Conservation (phyloP, 2,888 invertebrate species). For the Eucriotettix oculatus region DNA sequence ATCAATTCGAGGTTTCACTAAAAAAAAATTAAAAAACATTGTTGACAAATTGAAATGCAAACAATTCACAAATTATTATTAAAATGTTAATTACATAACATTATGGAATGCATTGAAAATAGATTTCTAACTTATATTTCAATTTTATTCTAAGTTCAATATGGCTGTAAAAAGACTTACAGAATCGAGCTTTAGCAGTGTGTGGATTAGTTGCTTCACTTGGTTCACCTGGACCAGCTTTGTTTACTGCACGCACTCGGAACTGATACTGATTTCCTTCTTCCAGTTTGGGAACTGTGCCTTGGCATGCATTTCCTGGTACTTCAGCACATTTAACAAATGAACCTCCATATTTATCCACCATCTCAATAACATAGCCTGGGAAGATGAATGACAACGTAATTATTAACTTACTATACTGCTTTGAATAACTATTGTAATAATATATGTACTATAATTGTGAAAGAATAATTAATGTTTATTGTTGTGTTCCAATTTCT, state of each 20-base stretch:
- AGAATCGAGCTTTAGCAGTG: conserved; percentile 71
- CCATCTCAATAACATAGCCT: conserved; percentile 77
- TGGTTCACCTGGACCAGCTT: conserved; percentile 84
- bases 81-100: neutral
- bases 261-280: conserved; percentile 95
- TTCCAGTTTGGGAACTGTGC: conserved; percentile 74
- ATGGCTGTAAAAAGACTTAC: conserved; percentile 38
- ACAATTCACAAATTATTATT: no score
- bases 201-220: conserved; percentile 86
- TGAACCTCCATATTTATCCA: conserved; percentile 66
- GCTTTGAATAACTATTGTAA: no score
- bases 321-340: conserved; percentile 77
- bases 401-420: no score
- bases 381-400: no score
- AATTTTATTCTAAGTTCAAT: neutral
- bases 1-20: conserved; percentile 90
- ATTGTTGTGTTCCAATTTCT: no score
- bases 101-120: neutral
- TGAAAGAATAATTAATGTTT: neutral
- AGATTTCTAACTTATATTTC: neutral
- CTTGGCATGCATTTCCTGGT: conserved; percentile 67
- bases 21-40: conserved; percentile 10
- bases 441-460: neutral
- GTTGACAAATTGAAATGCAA: no score
- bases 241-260: conserved; percentile 84